These are phyloP conservation scores for Passer domesticus DNA, from an alignment of 2,113 vertebrate species.

Conservation along the genomic window DNA sequence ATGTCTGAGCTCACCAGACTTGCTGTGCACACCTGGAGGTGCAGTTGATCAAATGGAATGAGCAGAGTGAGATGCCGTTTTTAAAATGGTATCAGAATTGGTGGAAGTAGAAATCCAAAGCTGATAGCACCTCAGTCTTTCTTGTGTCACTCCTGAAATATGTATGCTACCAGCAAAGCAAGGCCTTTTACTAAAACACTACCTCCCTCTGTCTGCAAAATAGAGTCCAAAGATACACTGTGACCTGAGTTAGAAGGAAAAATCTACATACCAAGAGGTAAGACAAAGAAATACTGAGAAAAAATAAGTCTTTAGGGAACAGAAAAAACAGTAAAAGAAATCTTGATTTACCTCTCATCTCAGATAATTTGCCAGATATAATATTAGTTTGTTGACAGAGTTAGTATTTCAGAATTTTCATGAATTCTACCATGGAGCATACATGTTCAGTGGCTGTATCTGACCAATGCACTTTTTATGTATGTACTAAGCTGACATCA, in stretches of 20 bases:
- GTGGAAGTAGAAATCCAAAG: neutral
- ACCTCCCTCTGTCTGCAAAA: neutral
- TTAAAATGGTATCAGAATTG: neutral
- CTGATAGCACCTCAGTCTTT: neutral
- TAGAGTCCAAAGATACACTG: neutral
- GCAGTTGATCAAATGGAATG: neutral
- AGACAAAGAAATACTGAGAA: neutral
- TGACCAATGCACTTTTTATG: neutral
- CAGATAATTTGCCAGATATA: neutral
- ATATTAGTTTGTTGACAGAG: neutral
- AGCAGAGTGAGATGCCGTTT: neutral
- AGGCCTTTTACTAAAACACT: neutral
- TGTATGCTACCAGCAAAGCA: neutral
- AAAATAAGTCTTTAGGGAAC: neutral
- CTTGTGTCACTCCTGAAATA: neutral
- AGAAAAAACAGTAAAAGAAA: neutral
- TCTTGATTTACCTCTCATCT: neutral
- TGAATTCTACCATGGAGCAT: neutral
- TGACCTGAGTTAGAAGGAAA: neutral
- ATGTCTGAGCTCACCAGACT: neutral
- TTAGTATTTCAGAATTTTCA: neutral
- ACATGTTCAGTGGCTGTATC: rapidly evolving
- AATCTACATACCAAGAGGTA: neutral
- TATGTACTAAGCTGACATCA: neutral
- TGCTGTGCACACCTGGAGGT: neutral